Evolutionary conservation across 1,140 invertebrate species (phyloP).

Genomic region (Musca domestica): DNA sequence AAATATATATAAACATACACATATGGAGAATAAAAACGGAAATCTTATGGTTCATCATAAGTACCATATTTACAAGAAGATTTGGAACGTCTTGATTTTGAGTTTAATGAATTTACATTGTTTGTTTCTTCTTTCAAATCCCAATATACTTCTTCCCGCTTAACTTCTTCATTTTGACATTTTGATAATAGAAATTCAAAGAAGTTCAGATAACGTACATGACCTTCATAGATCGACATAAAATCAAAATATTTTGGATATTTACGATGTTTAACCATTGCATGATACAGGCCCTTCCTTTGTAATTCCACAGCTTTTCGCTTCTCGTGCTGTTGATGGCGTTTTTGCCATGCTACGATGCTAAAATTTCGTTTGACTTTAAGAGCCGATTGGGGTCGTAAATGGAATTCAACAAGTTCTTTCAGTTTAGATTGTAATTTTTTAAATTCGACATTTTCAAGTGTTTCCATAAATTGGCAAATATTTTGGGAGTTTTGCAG

Average conservation of each 20-base stretch:
- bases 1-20: too few relatives aligned
- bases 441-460: slow-evolving; percentile 21
- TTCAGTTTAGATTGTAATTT: not conserved
- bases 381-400: not conserved
- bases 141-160: too few relatives aligned
- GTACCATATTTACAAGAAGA: too few relatives aligned
- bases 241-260: slow-evolving; percentile 47
- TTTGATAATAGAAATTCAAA: slow-evolving; percentile 18
- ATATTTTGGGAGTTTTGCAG: slow-evolving; percentile 10
- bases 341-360: slow-evolving; percentile 14
- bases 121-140: too few relatives aligned
- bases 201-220: slow-evolving; percentile 20
- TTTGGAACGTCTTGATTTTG: too few relatives aligned
- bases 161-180: not conserved
- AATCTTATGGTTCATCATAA: too few relatives aligned
- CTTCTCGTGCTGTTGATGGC: slow-evolving; percentile 25
- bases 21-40: too few relatives aligned
- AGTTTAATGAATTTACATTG: too few relatives aligned
- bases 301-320: slow-evolving; percentile 38
- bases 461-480: slow-evolving; percentile 23
- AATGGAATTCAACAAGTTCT: slow-evolving; percentile 8
- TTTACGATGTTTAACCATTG: slow-evolving; percentile 44
- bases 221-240: slow-evolving; percentile 10
- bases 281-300: slow-evolving; percentile 39
- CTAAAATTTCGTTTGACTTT: not conserved